Base-by-base conservation (phyloP, 2,113 vertebrate species). In the Cryptomyrus ogoouensis region DNA sequence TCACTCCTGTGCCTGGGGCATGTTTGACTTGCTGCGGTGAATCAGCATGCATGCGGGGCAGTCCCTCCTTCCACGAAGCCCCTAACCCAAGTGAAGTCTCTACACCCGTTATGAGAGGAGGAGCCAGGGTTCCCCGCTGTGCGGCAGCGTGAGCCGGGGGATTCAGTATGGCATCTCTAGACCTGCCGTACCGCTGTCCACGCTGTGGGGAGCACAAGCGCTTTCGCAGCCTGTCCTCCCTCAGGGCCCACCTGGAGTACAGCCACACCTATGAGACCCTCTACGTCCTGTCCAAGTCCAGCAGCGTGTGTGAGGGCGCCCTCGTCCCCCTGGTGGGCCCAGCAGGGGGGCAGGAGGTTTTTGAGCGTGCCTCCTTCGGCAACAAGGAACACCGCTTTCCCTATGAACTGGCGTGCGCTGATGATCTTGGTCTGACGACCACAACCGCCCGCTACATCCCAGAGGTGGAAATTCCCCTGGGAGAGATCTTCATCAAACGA, bases 181-280 rank as follows among this genome's bases (percentile, higher is more conserved):
- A 99, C 96, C 96, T 99, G 93, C 98, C 98, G 0, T 99, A 99
- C 95, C 98, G 98, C 91, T 99, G 98, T 94, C 98, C 98, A 91
- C 97, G 98, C 92, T 99, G 98, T 90, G 98, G 98, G 92, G 98
- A 99, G 95, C 98, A 99, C 97, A 99, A 99, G 93, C 98, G 98
- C 92, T 99, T 99, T 96, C 96, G 98, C 94, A 99, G 98, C 95
- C 96, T 99, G 92, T 99, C 98, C 17, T 99, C 98, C 0, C 94
- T 99, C 90, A 97, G 98, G 0, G 98, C 98, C 0, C 98, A 99
- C 95, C 96, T 99, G 95, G 98, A 99, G 93, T 99, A 99, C 96
- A 99, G 98, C 95, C 98, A 99, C 97, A 99, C 98, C 5, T 99
- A 99, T 47, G 98, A 99, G 96, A 99, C 98, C n/a, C 98, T 99